A percentile compares a stretch with the other conserved stretches of the same genome.
Conservation (phyloP, 2,797 vertebrate species). For the Gobionotothen gibberifrons region DNA sequence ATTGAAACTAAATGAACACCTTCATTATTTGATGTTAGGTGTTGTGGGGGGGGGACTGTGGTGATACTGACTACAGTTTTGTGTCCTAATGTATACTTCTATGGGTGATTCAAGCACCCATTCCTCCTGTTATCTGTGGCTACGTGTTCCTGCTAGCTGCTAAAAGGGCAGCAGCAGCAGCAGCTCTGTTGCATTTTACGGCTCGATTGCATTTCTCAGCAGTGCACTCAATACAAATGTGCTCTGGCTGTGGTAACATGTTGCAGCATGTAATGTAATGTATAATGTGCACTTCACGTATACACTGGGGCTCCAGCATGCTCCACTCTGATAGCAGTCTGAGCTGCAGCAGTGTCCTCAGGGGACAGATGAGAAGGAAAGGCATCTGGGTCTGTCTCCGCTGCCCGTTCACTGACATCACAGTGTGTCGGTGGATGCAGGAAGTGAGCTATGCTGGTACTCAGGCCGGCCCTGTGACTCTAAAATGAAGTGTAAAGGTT, state of each 20-base stretch:
- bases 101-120: background rate
- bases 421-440: slow-evolving; percentile 18
- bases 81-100: background rate
- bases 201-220: slow-evolving; percentile 21
- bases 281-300: slow-evolving; percentile 29
- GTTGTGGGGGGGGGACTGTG: background rate
- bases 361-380: slow-evolving; percentile 22
- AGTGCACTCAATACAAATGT: slow-evolving; percentile 14
- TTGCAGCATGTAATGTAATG: slow-evolving; percentile 53
- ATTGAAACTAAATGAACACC: slow-evolving; percentile 1
- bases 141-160: background rate
- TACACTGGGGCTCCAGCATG: slow-evolving; percentile 17
- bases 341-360: slow-evolving; percentile 20
- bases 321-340: slow-evolving; percentile 20
- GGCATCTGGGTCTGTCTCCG: slow-evolving; percentile 7
- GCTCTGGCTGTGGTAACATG: slow-evolving; percentile 45
- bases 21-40: background rate
- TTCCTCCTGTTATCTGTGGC: background rate
- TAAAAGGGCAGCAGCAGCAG: background rate
- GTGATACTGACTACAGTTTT: background rate
- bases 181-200: slow-evolving; percentile 5
- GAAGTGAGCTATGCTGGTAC: slow-evolving; percentile 22
- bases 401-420: slow-evolving; percentile 30
- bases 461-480: background rate
- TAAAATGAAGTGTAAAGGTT: slow-evolving; percentile 33